Evolutionary conservation across 2,113 vertebrate genomes (phyloP), one percentile per base, ranked within the genome.

Genomic region (Acrocephalus kingi): DNA sequence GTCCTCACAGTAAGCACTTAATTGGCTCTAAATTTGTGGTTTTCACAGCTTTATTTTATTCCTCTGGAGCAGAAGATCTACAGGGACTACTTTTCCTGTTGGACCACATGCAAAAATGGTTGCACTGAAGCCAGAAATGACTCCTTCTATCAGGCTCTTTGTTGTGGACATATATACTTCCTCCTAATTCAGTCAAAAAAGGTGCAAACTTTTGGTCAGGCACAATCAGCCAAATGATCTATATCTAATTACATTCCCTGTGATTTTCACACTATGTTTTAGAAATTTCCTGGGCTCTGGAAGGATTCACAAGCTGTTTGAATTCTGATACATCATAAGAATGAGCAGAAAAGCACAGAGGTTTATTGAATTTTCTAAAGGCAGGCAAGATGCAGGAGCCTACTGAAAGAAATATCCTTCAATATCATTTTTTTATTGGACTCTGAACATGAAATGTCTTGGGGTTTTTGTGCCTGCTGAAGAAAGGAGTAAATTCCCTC

Each of bases 121-220:
- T 7, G 96, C 94, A 2, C 97, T 98, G 95, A 98, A 98, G 55
- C 97, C 97, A 33, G 95, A 98, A 90, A 98, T 89, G 2, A 98
- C 79, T 9, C 97, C 96, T 72, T 82, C 97, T 59, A 97, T 95
- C 46, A 98, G 87, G 43, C 81, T 97, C 87, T 96, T 97, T 23
- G 95, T 97, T 6, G 95, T 98, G 39, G 95, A 96, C 35, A 63
- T 6, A 41, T 97, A 98, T 11, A 98, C 94, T 4, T 98, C 96
- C 58, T 97, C 95, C 98, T 98, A 89, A 19, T 77, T 92, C 49
- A 93, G 81, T 91, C 13, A 46, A 78, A 80, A 90, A 89, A 85
- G 45, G 20, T 27, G 54, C 8, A 86, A 10, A 51, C 2, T 64
- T 93, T 39, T 21, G 12, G 76, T 67, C 83, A 90, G 64, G 67